A percentile compares a stretch with the other conserved stretches of the same genome.
These are phyloP conservation scores for Macrophya alboannulata DNA, from an alignment of 2,888 invertebrate genomes.

Conservation along the genomic window DNA sequence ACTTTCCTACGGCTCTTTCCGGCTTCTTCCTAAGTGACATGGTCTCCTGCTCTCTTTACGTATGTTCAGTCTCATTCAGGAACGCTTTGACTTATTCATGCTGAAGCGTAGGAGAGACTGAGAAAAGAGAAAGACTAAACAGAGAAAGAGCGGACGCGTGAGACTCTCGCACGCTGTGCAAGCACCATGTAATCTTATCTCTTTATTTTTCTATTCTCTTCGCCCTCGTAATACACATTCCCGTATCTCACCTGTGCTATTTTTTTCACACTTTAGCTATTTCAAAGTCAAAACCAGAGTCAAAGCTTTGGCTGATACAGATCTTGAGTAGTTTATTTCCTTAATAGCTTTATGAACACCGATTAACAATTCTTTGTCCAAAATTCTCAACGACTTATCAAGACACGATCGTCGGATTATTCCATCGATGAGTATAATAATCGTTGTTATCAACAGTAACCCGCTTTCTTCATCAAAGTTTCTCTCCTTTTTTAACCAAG, in stretches of 20 bases:
- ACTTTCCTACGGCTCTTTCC: slow-evolving; percentile 51
- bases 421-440: background rate
- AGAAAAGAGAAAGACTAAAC: slow-evolving; percentile 13
- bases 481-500: background rate
- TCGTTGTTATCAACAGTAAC: background rate
- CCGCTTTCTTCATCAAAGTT: background rate
- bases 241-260: slow-evolving; percentile 40
- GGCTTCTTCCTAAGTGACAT: slow-evolving; percentile 32
- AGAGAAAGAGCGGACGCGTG: slow-evolving; percentile 50
- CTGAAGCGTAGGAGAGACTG: background rate
- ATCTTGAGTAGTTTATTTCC: background rate
- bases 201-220: slow-evolving; percentile 47
- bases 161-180: slow-evolving; percentile 52
- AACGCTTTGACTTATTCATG: background rate
- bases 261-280: slow-evolving; percentile 26
- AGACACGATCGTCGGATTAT: background rate
- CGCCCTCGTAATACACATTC: slow-evolving; percentile 52
- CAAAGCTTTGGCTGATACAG: background rate
- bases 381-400: background rate
- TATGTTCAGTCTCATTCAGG: slow-evolving; percentile 42
- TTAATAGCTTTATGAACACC: background rate
- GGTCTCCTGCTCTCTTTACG: slow-evolving; percentile 47
- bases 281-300: slow-evolving; percentile 27
- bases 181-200: slow-evolving; percentile 52
- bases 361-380: background rate